phyloP scores from a whole-genome alignment of 1,140 invertebrate genomes.

The Drosophila lacertosa region DNA sequence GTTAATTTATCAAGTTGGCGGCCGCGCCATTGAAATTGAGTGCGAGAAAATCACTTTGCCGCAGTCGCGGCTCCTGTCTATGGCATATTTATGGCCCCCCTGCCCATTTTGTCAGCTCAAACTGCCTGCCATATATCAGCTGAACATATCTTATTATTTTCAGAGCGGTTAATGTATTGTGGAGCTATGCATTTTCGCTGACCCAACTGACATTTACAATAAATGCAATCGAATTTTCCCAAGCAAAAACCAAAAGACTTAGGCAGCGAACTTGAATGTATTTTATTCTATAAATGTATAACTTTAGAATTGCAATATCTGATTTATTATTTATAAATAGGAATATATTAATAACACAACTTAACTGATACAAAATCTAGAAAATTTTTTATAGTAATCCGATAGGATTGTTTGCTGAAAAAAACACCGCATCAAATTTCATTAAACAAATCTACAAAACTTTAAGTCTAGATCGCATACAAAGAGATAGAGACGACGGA shows the following conservation, averaged over 20 bases:
- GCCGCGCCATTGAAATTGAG: conserved; percentile 63
- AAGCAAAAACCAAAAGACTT: conserved; percentile 33
- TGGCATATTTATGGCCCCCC: conserved; percentile 62
- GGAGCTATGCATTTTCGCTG: conserved; percentile 61
- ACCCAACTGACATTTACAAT: conserved; percentile 60
- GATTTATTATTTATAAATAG: background rate
- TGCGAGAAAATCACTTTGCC: conserved; percentile 77
- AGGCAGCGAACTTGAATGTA: conserved; percentile 21
- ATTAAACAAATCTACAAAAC: conserved; percentile 1
- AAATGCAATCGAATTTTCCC: conserved; percentile 17
- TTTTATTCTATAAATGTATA: background rate
- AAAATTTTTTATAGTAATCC: background rate
- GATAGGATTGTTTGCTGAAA: background rate
- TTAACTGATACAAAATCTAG: background rate
- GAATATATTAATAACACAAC: background rate
- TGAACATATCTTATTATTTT: conserved; percentile 75
- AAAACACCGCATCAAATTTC: conserved; percentile 12
- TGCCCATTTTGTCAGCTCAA: conserved; percentile 74
- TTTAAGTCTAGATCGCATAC: background rate
- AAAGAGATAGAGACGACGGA: conserved; percentile 1
- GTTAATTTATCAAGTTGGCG: conserved; percentile 77
- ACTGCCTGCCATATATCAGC: conserved; percentile 75
- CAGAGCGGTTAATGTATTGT: conserved; percentile 37
- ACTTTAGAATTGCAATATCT: background rate
- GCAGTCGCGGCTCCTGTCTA: conserved; percentile 41